Conservation (phyloP, 2,797 vertebrate species). For the Steatocranus sp. region DNA sequence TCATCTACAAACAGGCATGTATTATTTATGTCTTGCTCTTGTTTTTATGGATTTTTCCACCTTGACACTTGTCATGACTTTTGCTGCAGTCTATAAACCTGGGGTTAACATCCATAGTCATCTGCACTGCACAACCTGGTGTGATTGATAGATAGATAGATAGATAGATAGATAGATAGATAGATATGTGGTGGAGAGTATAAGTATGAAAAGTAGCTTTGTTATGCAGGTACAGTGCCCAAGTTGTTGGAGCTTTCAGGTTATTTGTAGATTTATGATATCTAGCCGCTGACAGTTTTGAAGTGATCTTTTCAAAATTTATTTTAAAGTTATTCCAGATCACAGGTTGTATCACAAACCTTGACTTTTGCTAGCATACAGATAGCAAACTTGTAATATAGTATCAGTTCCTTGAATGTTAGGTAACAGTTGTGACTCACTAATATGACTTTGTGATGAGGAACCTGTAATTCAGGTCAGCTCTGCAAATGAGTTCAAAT, state of each 20-base stretch:
- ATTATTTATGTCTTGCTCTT: background rate
- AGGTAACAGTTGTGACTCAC: too few relatives aligned
- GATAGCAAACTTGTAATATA: background rate
- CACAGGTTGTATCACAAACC: background rate
- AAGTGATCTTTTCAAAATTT: background rate
- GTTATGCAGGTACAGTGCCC: background rate
- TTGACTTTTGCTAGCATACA: background rate
- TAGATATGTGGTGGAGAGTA: background rate
- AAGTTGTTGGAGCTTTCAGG: background rate
- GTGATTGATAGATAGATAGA: too few relatives aligned
- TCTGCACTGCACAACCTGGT: background rate
- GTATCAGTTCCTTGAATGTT: too few relatives aligned
- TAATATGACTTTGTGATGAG: too few relatives aligned
- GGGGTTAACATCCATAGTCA: background rate
- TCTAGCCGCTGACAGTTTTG: background rate
- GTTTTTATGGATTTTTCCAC: background rate
- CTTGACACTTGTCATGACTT: background rate
- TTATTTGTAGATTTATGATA: background rate
- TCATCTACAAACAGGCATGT: background rate
- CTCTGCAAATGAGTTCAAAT: background rate
- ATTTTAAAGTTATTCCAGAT: background rate
- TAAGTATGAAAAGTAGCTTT: background rate
- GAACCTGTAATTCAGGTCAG: too few relatives aligned
- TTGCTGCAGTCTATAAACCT: background rate
- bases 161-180: rapidly evolving